Evolutionary conservation across 2,888 invertebrate genomes (phyloP).

Genomic region (Creontiades dilutus): DNA sequence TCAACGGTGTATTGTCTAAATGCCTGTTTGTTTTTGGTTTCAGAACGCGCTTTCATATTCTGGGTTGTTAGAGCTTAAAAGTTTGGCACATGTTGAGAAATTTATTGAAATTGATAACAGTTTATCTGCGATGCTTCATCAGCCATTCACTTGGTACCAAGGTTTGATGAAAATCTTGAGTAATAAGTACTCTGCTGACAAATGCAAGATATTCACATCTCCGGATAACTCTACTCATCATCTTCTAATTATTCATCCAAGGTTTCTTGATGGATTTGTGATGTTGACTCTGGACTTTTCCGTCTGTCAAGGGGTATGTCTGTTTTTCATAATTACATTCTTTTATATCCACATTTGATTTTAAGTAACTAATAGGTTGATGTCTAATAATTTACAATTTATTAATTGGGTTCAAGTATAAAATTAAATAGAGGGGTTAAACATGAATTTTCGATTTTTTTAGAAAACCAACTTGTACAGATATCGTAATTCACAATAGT

Average conservation of each 20-base stretch:
- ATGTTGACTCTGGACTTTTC: slow-evolving; percentile 83
- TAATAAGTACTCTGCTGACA: slow-evolving; percentile 81
- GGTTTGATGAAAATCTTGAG: slow-evolving; percentile 82
- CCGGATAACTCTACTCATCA: slow-evolving; percentile 82
- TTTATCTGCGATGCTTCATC: slow-evolving; percentile 82
- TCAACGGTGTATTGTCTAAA: too few species aligned
- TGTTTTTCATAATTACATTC: neutral
- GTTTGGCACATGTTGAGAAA: slow-evolving; percentile 81
- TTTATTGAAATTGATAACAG: slow-evolving; percentile 82
- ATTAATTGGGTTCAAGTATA: too few species aligned
- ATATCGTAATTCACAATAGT: too few species aligned
- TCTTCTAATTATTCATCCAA: slow-evolving; percentile 83
- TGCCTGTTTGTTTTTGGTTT: too few species aligned
- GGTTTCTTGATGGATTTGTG: slow-evolving; percentile 84
- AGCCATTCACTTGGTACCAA: slow-evolving; percentile 84
- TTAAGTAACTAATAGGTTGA: too few species aligned
- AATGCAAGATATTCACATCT: slow-evolving; percentile 82
- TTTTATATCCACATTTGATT: neutral
- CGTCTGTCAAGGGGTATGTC: slow-evolving; percentile 81
- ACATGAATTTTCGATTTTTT: too few species aligned
- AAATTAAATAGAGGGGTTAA: too few species aligned
- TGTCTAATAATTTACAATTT: too few species aligned
- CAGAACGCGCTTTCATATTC: slow-evolving; percentile 80
- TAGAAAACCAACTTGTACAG: too few species aligned
- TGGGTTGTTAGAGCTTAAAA: slow-evolving; percentile 84